A percentile compares a stretch with the other conserved stretches of the same genome.
Conservation (phyloP, 2,113 vertebrate genomes). For the Arenaria interpres region DNA sequence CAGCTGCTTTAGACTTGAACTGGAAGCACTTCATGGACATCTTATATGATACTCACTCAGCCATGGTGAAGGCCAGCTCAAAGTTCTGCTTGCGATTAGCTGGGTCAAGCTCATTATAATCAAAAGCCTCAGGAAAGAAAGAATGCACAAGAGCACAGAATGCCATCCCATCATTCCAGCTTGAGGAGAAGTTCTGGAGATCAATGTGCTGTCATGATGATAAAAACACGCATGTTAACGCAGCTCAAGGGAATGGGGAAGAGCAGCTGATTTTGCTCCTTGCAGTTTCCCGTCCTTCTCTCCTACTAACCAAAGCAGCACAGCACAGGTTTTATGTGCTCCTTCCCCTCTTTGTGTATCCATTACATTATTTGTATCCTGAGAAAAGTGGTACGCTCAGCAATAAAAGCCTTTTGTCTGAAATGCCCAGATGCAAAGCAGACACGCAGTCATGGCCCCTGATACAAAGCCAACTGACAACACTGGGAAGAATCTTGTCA, state of each 20-base stretch:
- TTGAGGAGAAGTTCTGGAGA: slow-evolving; percentile 96
- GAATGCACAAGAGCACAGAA: slow-evolving; percentile 96
- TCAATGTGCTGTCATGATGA: slow-evolving; percentile 83
- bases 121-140: slow-evolving; percentile 94
- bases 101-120: slow-evolving; percentile 84
- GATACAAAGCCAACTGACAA: not conserved
- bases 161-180: slow-evolving; percentile 95
- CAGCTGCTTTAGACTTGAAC: not conserved
- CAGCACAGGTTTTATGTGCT: not conserved
- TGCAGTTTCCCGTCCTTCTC: not conserved
- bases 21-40: not conserved
- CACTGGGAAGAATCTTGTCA: not conserved
- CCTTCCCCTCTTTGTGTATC: not conserved
- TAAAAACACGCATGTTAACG: not conserved
- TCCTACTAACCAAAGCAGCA: not conserved
- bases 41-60: slow-evolving; percentile 83
- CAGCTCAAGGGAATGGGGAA: not conserved
- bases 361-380: not conserved
- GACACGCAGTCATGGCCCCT: not conserved
- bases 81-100: slow-evolving; percentile 88
- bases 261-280: not conserved
- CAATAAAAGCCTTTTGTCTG: not conserved
- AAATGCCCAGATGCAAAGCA: not conserved
- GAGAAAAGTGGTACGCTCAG: not conserved
- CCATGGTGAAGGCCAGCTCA: slow-evolving; percentile 87